Conservation (phyloP, 2,113 vertebrate genomes). For the Choloepus hoffmanni region DNA sequence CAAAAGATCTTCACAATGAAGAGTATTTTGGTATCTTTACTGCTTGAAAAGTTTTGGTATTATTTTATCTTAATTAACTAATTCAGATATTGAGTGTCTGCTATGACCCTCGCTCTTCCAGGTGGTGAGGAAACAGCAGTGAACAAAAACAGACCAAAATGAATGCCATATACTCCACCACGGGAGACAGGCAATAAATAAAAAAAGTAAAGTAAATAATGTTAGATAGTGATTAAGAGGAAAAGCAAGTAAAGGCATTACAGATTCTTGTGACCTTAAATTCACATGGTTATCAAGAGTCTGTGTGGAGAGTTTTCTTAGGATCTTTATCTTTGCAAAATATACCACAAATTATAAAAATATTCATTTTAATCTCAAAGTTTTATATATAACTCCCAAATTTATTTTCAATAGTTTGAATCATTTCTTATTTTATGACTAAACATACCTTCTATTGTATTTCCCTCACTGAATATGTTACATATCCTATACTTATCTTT, state of each 20-base stretch:
- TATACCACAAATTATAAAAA: not conserved
- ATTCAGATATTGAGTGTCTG: slow-evolving; percentile 17
- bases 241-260: slow-evolving; percentile 7
- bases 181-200: not conserved
- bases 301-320: not conserved
- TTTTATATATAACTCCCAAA: slow-evolving; percentile 20
- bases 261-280: not conserved
- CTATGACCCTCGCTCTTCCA: not conserved
- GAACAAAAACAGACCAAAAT: slow-evolving; percentile 31
- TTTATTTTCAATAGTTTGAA: slow-evolving; percentile 21
- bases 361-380: not conserved
- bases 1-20: slow-evolving; percentile 30
- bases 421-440: not conserved
- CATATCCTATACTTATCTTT: slow-evolving; percentile 93
- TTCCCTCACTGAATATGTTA: not conserved
- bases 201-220: slow-evolving; percentile 26
- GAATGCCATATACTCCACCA: not conserved
- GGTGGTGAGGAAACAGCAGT: not conserved
- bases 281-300: not conserved
- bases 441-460: not conserved
- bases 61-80: slow-evolving; percentile 51
- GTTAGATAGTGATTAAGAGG: not conserved
- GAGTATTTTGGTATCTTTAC: slow-evolving; percentile 6
- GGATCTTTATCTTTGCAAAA: slow-evolving; percentile 23
- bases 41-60: slow-evolving; percentile 5